Evolutionary conservation across 2,888 invertebrate genomes (phyloP), one percentile per base, ranked within the genome.

Genomic region (Catocala nupta): DNA sequence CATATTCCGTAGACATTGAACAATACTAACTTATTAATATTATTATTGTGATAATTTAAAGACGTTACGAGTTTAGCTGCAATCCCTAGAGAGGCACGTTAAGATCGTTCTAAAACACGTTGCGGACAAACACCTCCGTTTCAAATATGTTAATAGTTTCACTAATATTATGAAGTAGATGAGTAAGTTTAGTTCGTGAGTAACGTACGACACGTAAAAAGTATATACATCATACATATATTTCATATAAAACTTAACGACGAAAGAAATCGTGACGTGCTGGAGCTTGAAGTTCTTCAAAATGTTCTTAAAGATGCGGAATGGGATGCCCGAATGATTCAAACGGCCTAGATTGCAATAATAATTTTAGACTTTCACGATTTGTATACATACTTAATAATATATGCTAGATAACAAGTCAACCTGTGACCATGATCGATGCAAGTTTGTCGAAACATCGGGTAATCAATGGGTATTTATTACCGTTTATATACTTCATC

Each of bases 21-120:
- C 49, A n/a, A 34, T 9, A 49, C 33, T 49, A 49, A 49, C 11
- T 49, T 34, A 6, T 5, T 49, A 49, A 49, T 25, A 25, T 16
- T 25, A 4, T 33, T n/a, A 55, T 34, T 39, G 48, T 55, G 16
- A 55, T 55, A 16, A 57, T 59, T 59, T 34, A 58, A 58, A 52
- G 25, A 59, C 52, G 36, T 59, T 39, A 39, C 36, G 25, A 55
- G 16, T 47, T 13, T n/a, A 48, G 12, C 42, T 48, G 49, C 34
- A 33, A 33, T 49, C 43, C 43, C 43, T 12, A 6, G 49, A 56
- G 56, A 33, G 3, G 43, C 42, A 49, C 43, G 48, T 33, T 43
- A 43, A 33, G 13, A 56, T 49, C 9, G 33, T 43, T 49, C 42
- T 34, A n/a, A 49, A 49, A 39, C 43, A 33, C 33, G 56, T 36